These are phyloP conservation scores for Zaprionus taronus DNA, from an alignment of 1,140 invertebrate species.

Conservation along the genomic window DNA sequence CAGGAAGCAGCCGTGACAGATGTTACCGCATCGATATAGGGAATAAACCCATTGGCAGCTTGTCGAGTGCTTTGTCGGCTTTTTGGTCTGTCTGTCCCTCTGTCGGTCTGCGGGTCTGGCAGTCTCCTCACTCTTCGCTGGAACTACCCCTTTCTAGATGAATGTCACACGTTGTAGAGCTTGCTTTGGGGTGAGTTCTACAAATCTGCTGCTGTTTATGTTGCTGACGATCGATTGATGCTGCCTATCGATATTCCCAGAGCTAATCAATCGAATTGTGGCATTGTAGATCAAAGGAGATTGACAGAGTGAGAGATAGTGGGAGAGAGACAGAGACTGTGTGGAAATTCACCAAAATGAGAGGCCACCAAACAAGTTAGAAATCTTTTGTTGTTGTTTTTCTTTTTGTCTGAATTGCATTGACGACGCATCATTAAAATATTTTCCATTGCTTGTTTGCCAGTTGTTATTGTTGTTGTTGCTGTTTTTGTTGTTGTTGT, in stretches of 20 bases:
- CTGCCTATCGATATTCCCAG: constrained; percentile 37
- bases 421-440: constrained; percentile 79
- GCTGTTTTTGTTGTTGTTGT: constrained; percentile 19
- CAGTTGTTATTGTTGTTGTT: constrained; percentile 22
- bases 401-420: constrained; percentile 67
- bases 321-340: constrained; percentile 17
- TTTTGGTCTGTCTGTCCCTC: constrained; percentile 22
- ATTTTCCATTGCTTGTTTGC: constrained; percentile 70
- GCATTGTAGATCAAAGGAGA: constrained; percentile 33
- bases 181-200: constrained; percentile 2
- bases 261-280: constrained; percentile 66
- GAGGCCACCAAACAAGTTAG: constrained; percentile 75
- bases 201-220: not conserved
- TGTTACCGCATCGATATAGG: constrained; percentile 68
- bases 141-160: constrained; percentile 23
- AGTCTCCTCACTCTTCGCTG: not conserved
- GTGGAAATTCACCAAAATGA: constrained; percentile 33
- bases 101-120: constrained; percentile 16
- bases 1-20: constrained; percentile 75
- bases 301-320: constrained; percentile 28
- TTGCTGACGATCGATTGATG: constrained; percentile 16
- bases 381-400: constrained; percentile 71
- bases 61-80: constrained; percentile 56
- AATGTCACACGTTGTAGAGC: not conserved
- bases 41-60: constrained; percentile 59